Evolutionary conservation across 2,113 vertebrate species (phyloP).

Genomic region (Plestiodon gilberti): DNA sequence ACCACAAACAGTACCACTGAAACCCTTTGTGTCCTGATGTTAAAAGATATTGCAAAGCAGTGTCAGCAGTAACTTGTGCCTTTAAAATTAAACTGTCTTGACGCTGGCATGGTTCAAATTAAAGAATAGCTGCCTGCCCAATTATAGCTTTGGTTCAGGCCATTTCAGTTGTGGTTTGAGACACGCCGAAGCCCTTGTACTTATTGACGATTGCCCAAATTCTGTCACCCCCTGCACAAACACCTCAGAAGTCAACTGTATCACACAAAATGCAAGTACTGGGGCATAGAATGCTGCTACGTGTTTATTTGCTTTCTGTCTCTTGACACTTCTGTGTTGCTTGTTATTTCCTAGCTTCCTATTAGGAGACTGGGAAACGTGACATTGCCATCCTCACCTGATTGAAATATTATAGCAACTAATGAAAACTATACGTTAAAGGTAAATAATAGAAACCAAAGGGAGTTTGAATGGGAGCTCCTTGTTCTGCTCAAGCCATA

Average conservation of each 20-base stretch:
- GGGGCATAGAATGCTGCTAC: background rate
- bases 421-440: conserved; percentile 23
- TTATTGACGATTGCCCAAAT: background rate
- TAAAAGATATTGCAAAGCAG: background rate
- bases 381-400: conserved; percentile 20
- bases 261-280: background rate
- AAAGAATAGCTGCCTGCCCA: fast-evolving
- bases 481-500: background rate
- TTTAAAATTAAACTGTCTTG: background rate
- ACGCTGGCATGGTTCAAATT: background rate
- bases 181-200: background rate
- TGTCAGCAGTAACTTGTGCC: fast-evolving
- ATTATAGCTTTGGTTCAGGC: background rate
- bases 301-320: conserved; percentile 10
- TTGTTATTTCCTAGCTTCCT: conserved; percentile 17
- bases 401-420: conserved; percentile 30
- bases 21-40: background rate
- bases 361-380: background rate
- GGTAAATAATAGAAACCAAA: conserved; percentile 31
- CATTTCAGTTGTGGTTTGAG: background rate
- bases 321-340: background rate
- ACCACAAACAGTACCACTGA: too few relatives aligned
- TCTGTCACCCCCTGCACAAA: background rate
- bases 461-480: background rate
- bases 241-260: background rate